These are phyloP conservation scores for Gymnocheta viridis DNA, from an alignment of 2,888 invertebrate species.

Conservation along the genomic window DNA sequence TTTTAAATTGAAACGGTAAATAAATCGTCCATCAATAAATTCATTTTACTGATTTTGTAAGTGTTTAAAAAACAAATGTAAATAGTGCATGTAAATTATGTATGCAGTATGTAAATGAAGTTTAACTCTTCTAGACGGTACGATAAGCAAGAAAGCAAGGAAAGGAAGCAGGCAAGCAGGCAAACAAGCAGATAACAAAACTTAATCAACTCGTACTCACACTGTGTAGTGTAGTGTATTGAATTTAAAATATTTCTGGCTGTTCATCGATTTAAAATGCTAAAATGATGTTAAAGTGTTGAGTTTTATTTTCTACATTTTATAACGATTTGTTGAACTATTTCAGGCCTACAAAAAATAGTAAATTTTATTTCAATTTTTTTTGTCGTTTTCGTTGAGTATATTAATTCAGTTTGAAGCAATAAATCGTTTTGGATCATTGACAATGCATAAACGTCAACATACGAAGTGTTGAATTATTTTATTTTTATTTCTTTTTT, in stretches of 20 bases:
- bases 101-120: constrained; percentile 54
- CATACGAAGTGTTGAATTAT: constrained; percentile 41
- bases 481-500: constrained; percentile 1
- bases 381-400: constrained; percentile 38
- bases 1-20: constrained; percentile 27
- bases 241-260: constrained; percentile 42
- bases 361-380: constrained; percentile 17
- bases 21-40: constrained; percentile 37
- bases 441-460: constrained; percentile 67
- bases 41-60: constrained; percentile 31
- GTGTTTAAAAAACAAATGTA: constrained; percentile 9
- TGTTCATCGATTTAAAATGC: constrained; percentile 45
- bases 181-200: not conserved
- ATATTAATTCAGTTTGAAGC: constrained; percentile 64
- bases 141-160: too few relatives aligned
- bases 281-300: constrained; percentile 54
- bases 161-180: too few relatives aligned
- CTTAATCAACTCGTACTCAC: too few relatives aligned
- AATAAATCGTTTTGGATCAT: constrained; percentile 69
- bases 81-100: constrained; percentile 43
- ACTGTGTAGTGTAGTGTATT: constrained; percentile 1
- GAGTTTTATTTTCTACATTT: constrained; percentile 7
- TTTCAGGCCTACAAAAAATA: constrained; percentile 44
- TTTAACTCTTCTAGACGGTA: not conserved
- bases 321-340: constrained; percentile 9